phyloP scores from a whole-genome alignment of 1,140 invertebrate genomes.

The Probaryconus sp. region DNA sequence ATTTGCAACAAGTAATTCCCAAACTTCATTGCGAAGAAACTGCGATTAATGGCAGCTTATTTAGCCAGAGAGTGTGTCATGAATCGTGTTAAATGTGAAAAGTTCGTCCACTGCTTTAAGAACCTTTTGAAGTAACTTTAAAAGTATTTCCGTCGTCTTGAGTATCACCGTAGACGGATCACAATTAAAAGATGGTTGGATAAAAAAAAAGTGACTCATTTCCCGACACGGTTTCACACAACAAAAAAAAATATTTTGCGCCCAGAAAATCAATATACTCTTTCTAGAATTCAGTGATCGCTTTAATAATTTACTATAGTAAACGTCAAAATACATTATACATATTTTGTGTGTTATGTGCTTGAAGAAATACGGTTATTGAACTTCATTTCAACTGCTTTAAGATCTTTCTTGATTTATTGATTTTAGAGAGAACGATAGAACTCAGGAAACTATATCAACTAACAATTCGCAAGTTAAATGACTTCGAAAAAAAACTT shows the following conservation, averaged over 20 bases:
- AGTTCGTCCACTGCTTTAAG: slow-evolving; percentile 9
- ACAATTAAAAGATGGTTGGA: slow-evolving; percentile 32
- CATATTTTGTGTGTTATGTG: too few relatives aligned
- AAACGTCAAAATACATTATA: too few relatives aligned
- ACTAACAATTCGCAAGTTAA: too few relatives aligned
- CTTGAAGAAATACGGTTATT: too few relatives aligned
- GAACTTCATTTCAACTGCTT: too few relatives aligned
- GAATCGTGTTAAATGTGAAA: slow-evolving; percentile 28
- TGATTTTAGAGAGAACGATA: too few relatives aligned
- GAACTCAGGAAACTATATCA: too few relatives aligned
- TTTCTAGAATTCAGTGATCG: not conserved
- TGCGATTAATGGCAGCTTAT: slow-evolving; percentile 9
- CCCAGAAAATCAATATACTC: not conserved
- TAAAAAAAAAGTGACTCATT: slow-evolving; percentile 19
- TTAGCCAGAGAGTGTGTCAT: slow-evolving; percentile 14
- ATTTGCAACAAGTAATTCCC: slow-evolving; percentile 6
- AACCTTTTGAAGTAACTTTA: slow-evolving; percentile 15
- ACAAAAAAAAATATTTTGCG: slow-evolving; percentile 18
- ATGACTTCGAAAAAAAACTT: too few relatives aligned
- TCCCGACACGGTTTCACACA: not conserved
- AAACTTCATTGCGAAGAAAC: slow-evolving; percentile 6
- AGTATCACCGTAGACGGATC: slow-evolving; percentile 7
- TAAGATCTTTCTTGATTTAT: too few relatives aligned
- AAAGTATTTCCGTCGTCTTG: slow-evolving; percentile 25
- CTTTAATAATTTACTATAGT: too few relatives aligned